Base-by-base conservation (phyloP, 2,888 invertebrate species). In the Abrostola tripartita region DNA sequence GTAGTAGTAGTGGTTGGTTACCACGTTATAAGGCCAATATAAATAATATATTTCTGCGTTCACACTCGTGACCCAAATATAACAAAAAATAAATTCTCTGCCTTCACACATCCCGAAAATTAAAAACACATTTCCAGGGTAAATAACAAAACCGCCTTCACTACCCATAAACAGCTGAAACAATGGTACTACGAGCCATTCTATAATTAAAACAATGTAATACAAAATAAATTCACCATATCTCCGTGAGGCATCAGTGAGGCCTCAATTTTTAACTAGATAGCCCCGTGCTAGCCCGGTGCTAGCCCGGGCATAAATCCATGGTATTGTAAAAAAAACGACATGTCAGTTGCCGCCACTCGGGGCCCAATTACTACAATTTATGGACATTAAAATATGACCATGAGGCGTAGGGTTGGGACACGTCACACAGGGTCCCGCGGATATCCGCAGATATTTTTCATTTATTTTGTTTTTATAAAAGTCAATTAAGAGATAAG, bases 381-480 rank as follows among this genome's bases (percentile, higher is more conserved):
- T 75, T 81, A 80, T 81, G 76, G 67, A 72, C 78, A 72, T 78
- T 80, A 69, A 80, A 77, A 77, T 81, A 78, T 81, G 65, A 62
- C 59, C 53, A 66, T 52, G 54, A 65, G 62, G 62, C 54, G 44
- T 71, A 77, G 80, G 63, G 80, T 50, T 61, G 78, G 36, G 47
- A 51, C 44, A 50, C 11, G 11, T 12, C 0, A 14, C 8, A 6
- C 1, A 11, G 14, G 40, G 57, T 65, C 60, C 71, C 51, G 71
- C 40, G 8, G 7, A 52, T 65, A 65, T 53, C 14, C 42, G 37
- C 14, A 54, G 11, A 38, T 14, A n/a, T 35, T n/a, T 11, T 36
- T 9, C 0, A n/a, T 8, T 9, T 0, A 1, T 47, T 24, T 47
- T 8, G 24, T 47, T 9, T n/a, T 14, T 47, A 40, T 10, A n/a